Conservation (phyloP, 2,797 vertebrate species). For the Falco cherrug region DNA sequence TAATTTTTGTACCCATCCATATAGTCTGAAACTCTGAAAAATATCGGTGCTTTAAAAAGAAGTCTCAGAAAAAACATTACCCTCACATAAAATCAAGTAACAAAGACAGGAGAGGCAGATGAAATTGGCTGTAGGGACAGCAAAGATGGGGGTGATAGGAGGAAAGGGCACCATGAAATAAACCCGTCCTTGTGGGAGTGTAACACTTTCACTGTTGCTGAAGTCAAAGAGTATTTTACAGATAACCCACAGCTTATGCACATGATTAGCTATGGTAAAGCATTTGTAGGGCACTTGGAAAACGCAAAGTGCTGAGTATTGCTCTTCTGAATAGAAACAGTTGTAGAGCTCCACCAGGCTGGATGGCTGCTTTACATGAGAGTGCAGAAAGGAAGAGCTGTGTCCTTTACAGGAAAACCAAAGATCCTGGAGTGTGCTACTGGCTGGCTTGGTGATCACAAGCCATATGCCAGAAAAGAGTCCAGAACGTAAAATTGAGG, state of each 20-base stretch:
- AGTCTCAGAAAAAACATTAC: background rate
- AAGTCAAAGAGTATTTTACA: background rate
- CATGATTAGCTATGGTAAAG: background rate
- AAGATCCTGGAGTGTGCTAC: background rate
- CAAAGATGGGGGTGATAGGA: background rate
- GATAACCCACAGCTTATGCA: background rate
- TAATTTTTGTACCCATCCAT: background rate
- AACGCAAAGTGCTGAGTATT: background rate
- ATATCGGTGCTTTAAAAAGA: background rate
- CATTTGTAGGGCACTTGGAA: background rate
- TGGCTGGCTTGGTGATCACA: background rate
- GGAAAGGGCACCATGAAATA: background rate
- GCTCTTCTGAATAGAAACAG: background rate
- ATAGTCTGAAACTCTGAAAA: background rate
- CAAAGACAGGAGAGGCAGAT: background rate
- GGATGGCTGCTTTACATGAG: background rate
- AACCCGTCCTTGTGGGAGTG: background rate
- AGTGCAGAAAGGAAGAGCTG: background rate
- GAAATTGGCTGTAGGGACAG: background rate
- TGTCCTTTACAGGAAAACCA: background rate
- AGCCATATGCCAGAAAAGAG: background rate
- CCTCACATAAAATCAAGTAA: background rate
- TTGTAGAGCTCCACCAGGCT: background rate
- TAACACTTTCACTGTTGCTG: background rate
- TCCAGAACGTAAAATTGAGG: background rate